These are phyloP conservation scores for Muntiacus reevesi DNA, from an alignment of 2,113 vertebrate species.

Conservation along the genomic window DNA sequence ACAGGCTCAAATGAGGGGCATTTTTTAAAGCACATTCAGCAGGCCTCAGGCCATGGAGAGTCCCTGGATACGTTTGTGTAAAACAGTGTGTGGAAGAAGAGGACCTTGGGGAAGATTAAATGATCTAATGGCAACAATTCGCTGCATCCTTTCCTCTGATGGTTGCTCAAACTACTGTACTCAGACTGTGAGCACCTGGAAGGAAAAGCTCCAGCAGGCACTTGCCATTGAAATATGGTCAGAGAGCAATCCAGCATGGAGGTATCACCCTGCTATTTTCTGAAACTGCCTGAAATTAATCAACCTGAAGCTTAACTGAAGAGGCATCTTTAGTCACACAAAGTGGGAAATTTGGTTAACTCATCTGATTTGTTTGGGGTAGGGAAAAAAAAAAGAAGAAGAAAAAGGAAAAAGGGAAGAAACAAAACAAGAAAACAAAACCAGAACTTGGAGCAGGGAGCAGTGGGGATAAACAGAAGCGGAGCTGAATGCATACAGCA, in stretches of 20 bases:
- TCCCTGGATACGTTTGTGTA: slow-evolving; percentile 32
- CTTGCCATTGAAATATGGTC: slow-evolving; percentile 41
- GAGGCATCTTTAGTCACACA: slow-evolving; percentile 43
- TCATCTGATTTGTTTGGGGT: slow-evolving; percentile 56
- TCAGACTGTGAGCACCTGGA: slow-evolving; percentile 45
- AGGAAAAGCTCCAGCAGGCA: slow-evolving; percentile 31
- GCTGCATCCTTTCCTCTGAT: slow-evolving; percentile 44
- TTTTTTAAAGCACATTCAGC: slow-evolving; percentile 46
- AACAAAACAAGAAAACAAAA: not conserved
- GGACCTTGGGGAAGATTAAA: slow-evolving; percentile 55
- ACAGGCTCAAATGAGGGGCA: slow-evolving; percentile 25
- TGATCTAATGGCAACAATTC: slow-evolving; percentile 37
- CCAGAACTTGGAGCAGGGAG: slow-evolving; percentile 51
- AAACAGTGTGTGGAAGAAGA: slow-evolving; percentile 41
- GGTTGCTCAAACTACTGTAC: not conserved
- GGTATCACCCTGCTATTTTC: slow-evolving; percentile 38
- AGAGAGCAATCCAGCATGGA: not conserved
- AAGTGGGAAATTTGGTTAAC: slow-evolving; percentile 33
- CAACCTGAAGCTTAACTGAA: slow-evolving; percentile 33
- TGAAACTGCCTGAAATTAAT: slow-evolving; percentile 48
- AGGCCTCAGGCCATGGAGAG: not conserved
- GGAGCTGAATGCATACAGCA: not conserved
- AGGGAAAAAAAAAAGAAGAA: not conserved
- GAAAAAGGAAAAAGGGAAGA: not conserved
- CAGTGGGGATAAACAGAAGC: slow-evolving; percentile 68